A percentile compares a stretch with the other conserved stretches of the same genome.
These are phyloP conservation scores for Acronicta aceris DNA, from an alignment of 2,888 invertebrate genomes.

Conservation along the genomic window DNA sequence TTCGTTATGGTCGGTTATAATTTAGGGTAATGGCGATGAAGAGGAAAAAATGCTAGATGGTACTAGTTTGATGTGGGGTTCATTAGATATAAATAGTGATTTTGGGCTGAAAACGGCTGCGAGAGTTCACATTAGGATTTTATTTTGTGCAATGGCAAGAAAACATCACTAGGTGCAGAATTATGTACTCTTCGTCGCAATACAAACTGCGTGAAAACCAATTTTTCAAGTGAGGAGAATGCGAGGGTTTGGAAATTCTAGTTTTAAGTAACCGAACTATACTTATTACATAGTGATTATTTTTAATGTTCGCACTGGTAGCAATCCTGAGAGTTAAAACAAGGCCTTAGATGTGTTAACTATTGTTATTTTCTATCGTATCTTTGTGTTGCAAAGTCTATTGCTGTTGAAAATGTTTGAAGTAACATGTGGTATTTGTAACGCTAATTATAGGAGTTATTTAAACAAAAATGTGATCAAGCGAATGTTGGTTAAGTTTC, in stretches of 20 bases:
- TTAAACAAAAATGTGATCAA: constrained; percentile 82
- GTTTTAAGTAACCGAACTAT: constrained; percentile 3
- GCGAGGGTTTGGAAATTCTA: constrained; percentile 5
- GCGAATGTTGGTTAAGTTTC: constrained; percentile 85
- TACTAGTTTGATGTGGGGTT: constrained; percentile 13
- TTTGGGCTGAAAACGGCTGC: no score
- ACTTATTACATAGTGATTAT: constrained; percentile 22
- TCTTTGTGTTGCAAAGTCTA: constrained; percentile 74
- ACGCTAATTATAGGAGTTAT: constrained; percentile 70
- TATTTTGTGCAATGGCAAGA: no score
- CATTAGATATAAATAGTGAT: no score
- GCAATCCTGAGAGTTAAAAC: constrained; percentile 55
- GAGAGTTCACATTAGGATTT: no score
- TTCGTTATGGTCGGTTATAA: constrained; percentile 40
- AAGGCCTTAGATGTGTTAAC: constrained; percentile 82
- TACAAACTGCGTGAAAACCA: constrained; percentile 16
- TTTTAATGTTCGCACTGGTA: constrained; percentile 46
- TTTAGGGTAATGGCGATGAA: constrained; percentile 25
- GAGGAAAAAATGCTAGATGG: constrained; percentile 26
- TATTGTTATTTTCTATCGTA: constrained; percentile 73
- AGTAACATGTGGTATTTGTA: constrained; percentile 51
- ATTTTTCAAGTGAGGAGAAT: neutral
- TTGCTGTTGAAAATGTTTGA: constrained; percentile 68
- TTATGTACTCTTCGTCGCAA: constrained; percentile 31
- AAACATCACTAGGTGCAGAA: neutral